Evolutionary conservation across 2,888 invertebrate species (phyloP), one percentile per base, ranked within the genome.

Genomic region (Epirrita christyi): DNA sequence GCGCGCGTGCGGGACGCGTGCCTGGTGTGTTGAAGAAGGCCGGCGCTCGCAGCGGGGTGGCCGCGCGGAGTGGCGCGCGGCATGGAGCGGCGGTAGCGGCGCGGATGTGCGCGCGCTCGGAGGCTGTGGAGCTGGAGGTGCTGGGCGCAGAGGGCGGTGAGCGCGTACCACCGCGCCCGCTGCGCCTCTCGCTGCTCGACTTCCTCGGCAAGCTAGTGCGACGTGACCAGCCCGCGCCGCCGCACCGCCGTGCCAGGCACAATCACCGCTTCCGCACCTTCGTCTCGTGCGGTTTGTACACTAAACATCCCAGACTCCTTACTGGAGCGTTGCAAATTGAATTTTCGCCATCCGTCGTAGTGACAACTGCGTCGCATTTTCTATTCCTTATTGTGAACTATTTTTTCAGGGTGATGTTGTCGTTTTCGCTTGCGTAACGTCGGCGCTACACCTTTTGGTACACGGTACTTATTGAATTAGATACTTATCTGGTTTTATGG

Each of bases 71-170:
- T 67, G 93, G 63, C 94, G 93, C 73, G 94, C 94, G 70, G 93
- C 94, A 82, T 95, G 95, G 86, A 94, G 95, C 94, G 94, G 94
- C 78, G 94, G 94, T 76, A 93, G 93, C 76, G 95, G 94, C 89
- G 94, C 94, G 76, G 94, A 96, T 96, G 95, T 95, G 96, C 95
- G 94, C 95, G 78, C 95, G 95, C 73, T 95, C 95, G 28, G 96
- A 96, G 80, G 95, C 95, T 92, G 90, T 95, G 93, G 93, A 96
- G 95, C 92, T 94, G 95, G 93, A 96, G 95, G 82, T 90, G 85
- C 96, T 96, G 95, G 96, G 95, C 68, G 96, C 95, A 56, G 96
- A 95, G 93, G 95, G 95, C 93, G 58, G 94, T 14, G 62, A 95
- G 93, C 95, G 95, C 94, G 69, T 94, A 94, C 66, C 95, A 94